Evolutionary conservation across 2,797 vertebrate species (phyloP), one percentile per base, ranked within the genome.

Genomic region (Cynodonichthys magdalenae): DNA sequence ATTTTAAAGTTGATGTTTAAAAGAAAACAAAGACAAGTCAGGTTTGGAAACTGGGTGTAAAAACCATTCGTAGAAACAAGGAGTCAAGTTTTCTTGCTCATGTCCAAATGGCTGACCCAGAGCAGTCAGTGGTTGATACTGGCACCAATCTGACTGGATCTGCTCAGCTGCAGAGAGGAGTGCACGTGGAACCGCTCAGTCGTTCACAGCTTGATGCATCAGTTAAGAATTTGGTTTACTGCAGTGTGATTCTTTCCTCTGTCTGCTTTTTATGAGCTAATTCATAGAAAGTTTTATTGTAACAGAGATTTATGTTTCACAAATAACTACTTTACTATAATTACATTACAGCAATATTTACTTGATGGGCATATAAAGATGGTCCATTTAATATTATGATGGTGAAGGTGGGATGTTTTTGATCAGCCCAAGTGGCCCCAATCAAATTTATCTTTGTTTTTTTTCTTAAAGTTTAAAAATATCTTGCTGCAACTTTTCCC

Each of bases 161-260:
- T 81, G 86, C 84, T 88, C 85, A 91, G 82, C 77, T 82, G 75
- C 84, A 87, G 74, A 87, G 74, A 77, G 76, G 61, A 63, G 62
- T 53, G 27, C 73, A 77, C 79, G 55, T 81, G 76, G 66, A 92
- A 92, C 89, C 92, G 78, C 81, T 63, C 63, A 44, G 56, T 63
- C 69, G 74, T 85, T 77, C 71, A 57, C 66, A 52, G 84, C 56
- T 64, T 77, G 72, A 88, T 10, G 50, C 68, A 72, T 71, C 66
- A 74, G 50, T 61, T 82, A 34, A 36, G 61, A 74, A 71, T 79
- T 68, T 18, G 70, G 77, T 78, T 80, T 36, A 41, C 53, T 47
- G 45, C 64, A 58, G 24, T 44, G 56, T 70, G 53, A 48, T 67
- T 64, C 52, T 58, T 60, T 48, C 66, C 34, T 14, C 15, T 8